A percentile compares a stretch with the other conserved stretches of the same genome.
These are phyloP conservation scores for Leptopilina boulardi DNA, from an alignment of 1,140 invertebrate species.

Conservation along the genomic window DNA sequence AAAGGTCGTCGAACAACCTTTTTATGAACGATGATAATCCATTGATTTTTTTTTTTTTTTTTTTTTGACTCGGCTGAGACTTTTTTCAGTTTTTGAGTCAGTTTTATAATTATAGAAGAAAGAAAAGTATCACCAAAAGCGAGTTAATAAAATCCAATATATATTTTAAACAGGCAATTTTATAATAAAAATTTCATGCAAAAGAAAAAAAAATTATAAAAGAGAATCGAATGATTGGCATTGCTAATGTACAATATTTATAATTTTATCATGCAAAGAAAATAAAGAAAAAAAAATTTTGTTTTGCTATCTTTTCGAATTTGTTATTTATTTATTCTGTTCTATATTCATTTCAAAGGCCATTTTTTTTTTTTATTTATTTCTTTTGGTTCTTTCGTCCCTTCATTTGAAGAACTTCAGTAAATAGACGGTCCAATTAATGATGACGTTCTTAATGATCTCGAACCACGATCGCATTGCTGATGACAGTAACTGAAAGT, in stretches of 20 bases:
- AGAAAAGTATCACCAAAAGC: constrained; percentile 5
- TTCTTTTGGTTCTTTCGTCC: constrained; percentile 21
- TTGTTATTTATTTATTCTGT: constrained; percentile 26
- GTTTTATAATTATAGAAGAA: background rate
- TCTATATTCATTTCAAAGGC: background rate
- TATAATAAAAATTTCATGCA: background rate
- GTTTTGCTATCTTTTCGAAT: background rate
- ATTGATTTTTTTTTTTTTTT: background rate
- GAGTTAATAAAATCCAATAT: background rate
- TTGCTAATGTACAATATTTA: background rate
- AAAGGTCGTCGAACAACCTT: constrained; percentile 59
- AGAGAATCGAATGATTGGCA: background rate
- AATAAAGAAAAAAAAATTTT: background rate
- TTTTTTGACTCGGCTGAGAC: background rate
- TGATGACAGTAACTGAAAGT: constrained; percentile 67
- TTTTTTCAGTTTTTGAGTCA: constrained; percentile 5
- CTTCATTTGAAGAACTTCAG: constrained; percentile 54
- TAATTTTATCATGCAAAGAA: background rate
- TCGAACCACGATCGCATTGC: constrained; percentile 63
- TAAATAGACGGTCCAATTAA: constrained; percentile 64
- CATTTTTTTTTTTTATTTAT: constrained; percentile 9
- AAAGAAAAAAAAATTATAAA: background rate
- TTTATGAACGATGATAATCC: constrained; percentile 47
- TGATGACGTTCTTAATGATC: constrained; percentile 61
- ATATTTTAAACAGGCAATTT: background rate